phyloP scores from a whole-genome alignment of 2,797 vertebrate species.

The Lophius americanus region DNA sequence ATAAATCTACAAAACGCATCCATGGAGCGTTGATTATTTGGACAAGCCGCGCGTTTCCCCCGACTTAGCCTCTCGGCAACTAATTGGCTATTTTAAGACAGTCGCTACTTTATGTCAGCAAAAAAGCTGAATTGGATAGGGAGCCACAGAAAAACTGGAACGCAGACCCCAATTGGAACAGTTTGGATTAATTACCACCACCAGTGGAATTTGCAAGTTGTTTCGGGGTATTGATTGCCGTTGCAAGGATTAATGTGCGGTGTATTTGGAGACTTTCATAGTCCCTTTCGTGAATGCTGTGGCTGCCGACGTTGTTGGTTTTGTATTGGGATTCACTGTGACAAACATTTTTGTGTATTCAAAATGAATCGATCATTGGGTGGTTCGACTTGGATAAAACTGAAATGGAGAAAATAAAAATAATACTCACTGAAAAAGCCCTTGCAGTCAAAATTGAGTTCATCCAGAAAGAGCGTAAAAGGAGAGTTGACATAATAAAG shows the following conservation, averaged over 20 bases:
- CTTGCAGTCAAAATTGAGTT: neutral
- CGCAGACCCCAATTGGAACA: neutral
- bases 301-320: neutral
- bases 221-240: neutral
- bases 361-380: neutral
- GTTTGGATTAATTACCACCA: neutral
- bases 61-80: too few relatives aligned
- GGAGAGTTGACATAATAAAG: neutral
- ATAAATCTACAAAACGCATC: too few relatives aligned
- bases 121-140: too few relatives aligned
- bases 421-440: neutral
- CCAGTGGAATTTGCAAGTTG: neutral
- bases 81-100: too few relatives aligned
- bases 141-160: too few relatives aligned
- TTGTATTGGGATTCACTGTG: neutral
- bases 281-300: neutral
- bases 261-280: too few relatives aligned
- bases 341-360: neutral
- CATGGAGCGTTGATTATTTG: too few relatives aligned
- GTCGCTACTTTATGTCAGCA: too few relatives aligned
- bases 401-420: neutral
- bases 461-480: neutral
- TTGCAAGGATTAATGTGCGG: neutral
- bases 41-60: too few relatives aligned
- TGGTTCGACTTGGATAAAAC: neutral